Base-by-base conservation (phyloP, 2,797 vertebrate genomes). In the Enteromius trimaculatus region DNA sequence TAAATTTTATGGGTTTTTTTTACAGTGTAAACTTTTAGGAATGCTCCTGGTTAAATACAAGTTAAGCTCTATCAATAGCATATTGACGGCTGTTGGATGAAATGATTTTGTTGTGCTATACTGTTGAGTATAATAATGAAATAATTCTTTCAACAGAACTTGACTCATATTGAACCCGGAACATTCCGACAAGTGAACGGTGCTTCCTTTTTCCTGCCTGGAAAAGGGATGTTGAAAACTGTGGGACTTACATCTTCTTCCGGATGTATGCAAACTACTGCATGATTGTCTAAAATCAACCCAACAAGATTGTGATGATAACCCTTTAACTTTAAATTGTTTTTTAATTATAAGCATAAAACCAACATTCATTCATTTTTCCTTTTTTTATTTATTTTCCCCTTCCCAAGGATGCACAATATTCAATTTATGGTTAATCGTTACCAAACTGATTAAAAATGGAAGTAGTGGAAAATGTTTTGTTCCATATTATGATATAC, bases 161-260 rank as follows among this genome's bases (percentile, higher is more conserved):
- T 60, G 13, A 60, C 58, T 60, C 23, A 2, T 10, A 60, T 26
- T 26, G 58, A 60, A 60, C n/a, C 66, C 21, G n/a, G n/a, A 47
- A 9, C 68, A 64, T 55, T 72, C 66, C 29, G 26, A 23, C 51
- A 55, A 66, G 64, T 72, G 66, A 78, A 79, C 70, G 65, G 39
- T 69, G 60, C 34, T 80, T 80, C 72, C 58, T 49, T 60, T 85
- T 68, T 83, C 51, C 80, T 85, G 77, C 53, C 66, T 72, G 62
- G 64, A 34, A 60, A 66, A 7, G 34, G 77, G 77, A 80, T 70
- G 78, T 79, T 62, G 39, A 79, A 82, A 79, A 47, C 58, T 69
- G 58, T 82, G 60, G 21, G 16, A 7, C 21, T 74, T 51, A 77
- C 26, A 66, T n/a, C 34, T 80, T 47, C 62, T 69, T 79, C 86